Evolutionary conservation across 1,140 invertebrate genomes (phyloP).

Genomic region (Acromyrmex heyeri): DNA sequence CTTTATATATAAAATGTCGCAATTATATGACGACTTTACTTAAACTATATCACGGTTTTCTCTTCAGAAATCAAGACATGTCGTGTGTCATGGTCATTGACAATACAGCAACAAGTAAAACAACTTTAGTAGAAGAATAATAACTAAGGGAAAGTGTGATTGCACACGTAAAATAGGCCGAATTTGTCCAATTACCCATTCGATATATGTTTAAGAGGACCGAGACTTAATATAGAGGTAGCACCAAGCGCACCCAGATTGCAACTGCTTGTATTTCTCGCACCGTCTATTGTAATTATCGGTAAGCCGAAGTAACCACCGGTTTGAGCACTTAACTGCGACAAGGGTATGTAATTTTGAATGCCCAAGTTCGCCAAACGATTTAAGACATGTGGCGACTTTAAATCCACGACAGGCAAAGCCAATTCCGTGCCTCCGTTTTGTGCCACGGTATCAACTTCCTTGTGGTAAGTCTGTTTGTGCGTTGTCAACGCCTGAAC

Average conservation of each 20-base stretch:
- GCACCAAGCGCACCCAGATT: conserved; percentile 89
- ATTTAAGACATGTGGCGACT: conserved; percentile 89
- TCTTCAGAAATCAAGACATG: conserved; percentile 7
- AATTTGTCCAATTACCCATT: conserved; percentile 83
- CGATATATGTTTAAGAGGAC: conserved; percentile 89
- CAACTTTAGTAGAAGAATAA: conserved; percentile 19
- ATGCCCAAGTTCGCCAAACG: conserved; percentile 90
- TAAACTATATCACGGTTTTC: conserved; percentile 46
- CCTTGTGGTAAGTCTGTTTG: conserved; percentile 90
- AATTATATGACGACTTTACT: conserved; percentile 22
- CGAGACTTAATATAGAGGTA: conserved; percentile 90
- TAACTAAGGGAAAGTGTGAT: conserved; percentile 15
- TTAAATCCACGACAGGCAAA: conserved; percentile 91
- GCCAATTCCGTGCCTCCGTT: conserved; percentile 88
- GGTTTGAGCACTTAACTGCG: conserved; percentile 88
- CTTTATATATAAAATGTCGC: conserved; percentile 7
- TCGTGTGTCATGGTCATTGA: conserved; percentile 36
- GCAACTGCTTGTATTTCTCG: conserved; percentile 88
- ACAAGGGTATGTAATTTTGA: conserved; percentile 91
- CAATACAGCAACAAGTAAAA: conserved; percentile 24
- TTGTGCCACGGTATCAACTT: conserved; percentile 80
- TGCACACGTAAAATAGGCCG: conserved; percentile 48
- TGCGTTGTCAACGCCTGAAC: conserved; percentile 89
- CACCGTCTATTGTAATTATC: conserved; percentile 90
- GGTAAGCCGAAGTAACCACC: conserved; percentile 91